Base-by-base conservation (phyloP, 2,888 invertebrate species). In the Volucella zonaria region DNA sequence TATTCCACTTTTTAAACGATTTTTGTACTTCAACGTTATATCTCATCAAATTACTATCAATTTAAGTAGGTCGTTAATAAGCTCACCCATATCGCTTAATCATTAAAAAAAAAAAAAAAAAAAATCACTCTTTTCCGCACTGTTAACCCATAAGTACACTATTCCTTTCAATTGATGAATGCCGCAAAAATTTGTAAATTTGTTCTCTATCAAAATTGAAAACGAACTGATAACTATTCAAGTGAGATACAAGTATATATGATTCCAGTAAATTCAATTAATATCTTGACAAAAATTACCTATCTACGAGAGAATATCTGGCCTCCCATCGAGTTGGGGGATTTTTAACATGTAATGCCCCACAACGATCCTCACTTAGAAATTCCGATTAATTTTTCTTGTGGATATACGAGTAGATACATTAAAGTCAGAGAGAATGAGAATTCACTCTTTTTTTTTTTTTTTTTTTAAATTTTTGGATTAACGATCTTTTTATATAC, bases 221-320 rank as follows among this genome's bases (percentile, higher is more conserved):
- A 67, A 66, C 66, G 59, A 66, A 79, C 82, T 83, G 79, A 61
- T 75, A 79, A 75, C 59, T 31, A 45, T 51, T 61, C 74, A 66
- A 75, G 64, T 70, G 43, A 66, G 59, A 18, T 14, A 45, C 71
- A 67, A 75, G 68, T 85, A 80, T 85, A 80, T 85, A 85, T 85
- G 31, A 31, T 31, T 31, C 31, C 3, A 31, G 31, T 51, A 79
- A 59, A 51, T 59, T 68, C 45, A 80, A 58, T 73, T 51, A 68
- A 80, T 67, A 76, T 81, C 61, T 45, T 31, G 11, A 76, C 76
- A 51, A 15, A 71, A 67, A 80, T 80, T 80, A 80, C 61, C 80
- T 49, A 76, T n/a, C n/a, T 18, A 47, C 10, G 31, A 51, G 15
- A 71, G 62, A 80, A 76, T 80, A 80, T 61, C 80, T 49, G 71